A percentile compares a stretch with the other conserved stretches of the same genome.
Evolutionary conservation across 1,140 invertebrate species (phyloP).

Genomic region (Drosophila nigrodunni): DNA sequence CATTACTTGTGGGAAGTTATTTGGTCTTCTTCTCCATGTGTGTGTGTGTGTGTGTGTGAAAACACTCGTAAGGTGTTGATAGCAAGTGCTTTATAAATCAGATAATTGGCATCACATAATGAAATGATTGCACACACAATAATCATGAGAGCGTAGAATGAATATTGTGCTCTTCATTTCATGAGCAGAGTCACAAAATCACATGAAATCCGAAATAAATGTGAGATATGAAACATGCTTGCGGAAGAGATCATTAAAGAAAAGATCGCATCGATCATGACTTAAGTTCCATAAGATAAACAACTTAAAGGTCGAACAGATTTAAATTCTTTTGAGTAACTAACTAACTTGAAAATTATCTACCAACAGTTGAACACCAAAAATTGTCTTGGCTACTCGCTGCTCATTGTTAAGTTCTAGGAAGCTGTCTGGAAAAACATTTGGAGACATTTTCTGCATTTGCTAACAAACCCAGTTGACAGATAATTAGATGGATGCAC

Average conservation of each 20-base stretch:
- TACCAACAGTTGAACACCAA: background rate
- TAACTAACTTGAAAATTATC: background rate
- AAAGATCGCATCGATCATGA: background rate
- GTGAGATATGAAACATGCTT: background rate
- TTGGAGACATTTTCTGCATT: background rate
- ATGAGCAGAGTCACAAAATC: constrained; percentile 6
- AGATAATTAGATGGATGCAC: constrained; percentile 47
- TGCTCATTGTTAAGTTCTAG: constrained; percentile 2
- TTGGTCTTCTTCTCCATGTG: background rate
- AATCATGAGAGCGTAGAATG: constrained; percentile 10
- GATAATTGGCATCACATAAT: constrained; percentile 35
- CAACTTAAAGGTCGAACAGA: too few relatives aligned
- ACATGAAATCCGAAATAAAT: background rate
- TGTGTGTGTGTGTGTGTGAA: background rate
- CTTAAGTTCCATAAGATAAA: too few relatives aligned
- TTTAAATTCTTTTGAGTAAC: too few relatives aligned
- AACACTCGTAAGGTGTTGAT: constrained; percentile 30
- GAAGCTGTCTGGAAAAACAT: background rate
- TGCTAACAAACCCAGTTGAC: constrained; percentile 22
- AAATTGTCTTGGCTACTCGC: background rate
- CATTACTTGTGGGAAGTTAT: constrained; percentile 38
- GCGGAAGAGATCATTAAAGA: background rate
- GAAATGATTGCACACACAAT: constrained; percentile 27
- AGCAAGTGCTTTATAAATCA: constrained; percentile 43
- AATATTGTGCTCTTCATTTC: background rate